These are phyloP conservation scores for Intellagama lesueurii DNA, from an alignment of 2,797 vertebrate species.

Conservation along the genomic window DNA sequence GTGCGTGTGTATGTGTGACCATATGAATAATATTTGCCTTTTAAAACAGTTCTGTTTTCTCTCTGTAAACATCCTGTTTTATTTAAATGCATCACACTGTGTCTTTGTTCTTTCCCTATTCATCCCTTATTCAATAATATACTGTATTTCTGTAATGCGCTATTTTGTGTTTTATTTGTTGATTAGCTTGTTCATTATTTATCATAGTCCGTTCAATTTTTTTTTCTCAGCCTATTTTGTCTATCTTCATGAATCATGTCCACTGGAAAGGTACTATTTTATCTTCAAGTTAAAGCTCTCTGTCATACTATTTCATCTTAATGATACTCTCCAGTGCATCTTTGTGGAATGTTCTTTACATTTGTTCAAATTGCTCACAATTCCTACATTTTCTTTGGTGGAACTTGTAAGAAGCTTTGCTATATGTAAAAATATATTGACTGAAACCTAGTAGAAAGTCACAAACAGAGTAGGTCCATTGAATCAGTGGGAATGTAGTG, in stretches of 20 bases:
- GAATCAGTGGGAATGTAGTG: too few species aligned
- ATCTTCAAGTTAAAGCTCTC: neutral
- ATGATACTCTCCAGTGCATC: neutral
- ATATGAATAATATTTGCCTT: neutral
- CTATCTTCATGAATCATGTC: neutral
- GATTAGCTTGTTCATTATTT: conserved; percentile 1
- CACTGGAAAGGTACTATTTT: neutral
- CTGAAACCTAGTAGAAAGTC: neutral
- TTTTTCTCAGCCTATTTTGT: neutral
- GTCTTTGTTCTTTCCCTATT: neutral
- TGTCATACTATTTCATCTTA: neutral
- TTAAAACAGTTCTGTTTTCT: neutral
- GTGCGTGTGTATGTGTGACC: too few species aligned
- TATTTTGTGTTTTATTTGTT: neutral
- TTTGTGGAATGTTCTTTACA: neutral
- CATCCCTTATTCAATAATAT: neutral
- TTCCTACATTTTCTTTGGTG: neutral
- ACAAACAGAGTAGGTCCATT: too few species aligned
- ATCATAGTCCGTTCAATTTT: neutral
- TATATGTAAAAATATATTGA: neutral
- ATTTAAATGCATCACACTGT: accelerated
- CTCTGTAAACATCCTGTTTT: neutral
- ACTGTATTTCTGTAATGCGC: neutral
- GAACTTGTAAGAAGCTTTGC: neutral
- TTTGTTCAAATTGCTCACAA: neutral